Evolutionary conservation across 2,113 vertebrate genomes (phyloP), one percentile per base, ranked within the genome.

Genomic region (Steatornis caripensis): DNA sequence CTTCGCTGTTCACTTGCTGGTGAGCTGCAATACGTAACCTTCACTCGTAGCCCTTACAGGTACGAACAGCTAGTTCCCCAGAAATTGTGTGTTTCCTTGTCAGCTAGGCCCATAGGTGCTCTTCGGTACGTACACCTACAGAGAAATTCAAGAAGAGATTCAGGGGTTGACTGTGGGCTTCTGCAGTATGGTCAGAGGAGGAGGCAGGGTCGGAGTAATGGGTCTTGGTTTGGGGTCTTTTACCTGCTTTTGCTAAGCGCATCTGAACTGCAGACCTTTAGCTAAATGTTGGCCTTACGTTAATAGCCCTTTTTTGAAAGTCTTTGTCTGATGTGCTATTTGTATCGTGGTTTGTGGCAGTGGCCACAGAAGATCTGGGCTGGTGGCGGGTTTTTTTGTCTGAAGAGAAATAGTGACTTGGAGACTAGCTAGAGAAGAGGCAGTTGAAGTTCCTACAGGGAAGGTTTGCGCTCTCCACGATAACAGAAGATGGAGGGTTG

Each of bases 341-440:
- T 84, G 12, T 66, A 2, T 72, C 0, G 2, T 69, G 41, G 46
- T 74, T 84, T 80, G 18, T 51, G 30, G 45, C 48, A 13, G 70
- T 71, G 76, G 16, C 37, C 58, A 11, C 7, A 55, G 53, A 81
- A 74, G 32, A 54, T 54, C 45, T 60, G 34, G 46, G 12, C 51
- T 22, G 5, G n/a, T n/a, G n/a, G n/a, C n/a, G 3, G 3, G 0
- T 1, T 7, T 48, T 53, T 79, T 37, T 62, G 21, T 51, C 29
- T 55, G n/a, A 60, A 87, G 69, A 75, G 34, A 82, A 88, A 13
- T 6, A 48, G 36, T 9, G 12, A 29, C 23, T 60, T 78, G 27
- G 36, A 75, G 43, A 34, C 57, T 49, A 13, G 32, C 19, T 57
- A 45, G 27, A 60, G 43, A 75, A 82, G 49, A 70, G 43, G 14